phyloP scores from a whole-genome alignment of 1,140 invertebrate species.

The Drosophila sproati region DNA sequence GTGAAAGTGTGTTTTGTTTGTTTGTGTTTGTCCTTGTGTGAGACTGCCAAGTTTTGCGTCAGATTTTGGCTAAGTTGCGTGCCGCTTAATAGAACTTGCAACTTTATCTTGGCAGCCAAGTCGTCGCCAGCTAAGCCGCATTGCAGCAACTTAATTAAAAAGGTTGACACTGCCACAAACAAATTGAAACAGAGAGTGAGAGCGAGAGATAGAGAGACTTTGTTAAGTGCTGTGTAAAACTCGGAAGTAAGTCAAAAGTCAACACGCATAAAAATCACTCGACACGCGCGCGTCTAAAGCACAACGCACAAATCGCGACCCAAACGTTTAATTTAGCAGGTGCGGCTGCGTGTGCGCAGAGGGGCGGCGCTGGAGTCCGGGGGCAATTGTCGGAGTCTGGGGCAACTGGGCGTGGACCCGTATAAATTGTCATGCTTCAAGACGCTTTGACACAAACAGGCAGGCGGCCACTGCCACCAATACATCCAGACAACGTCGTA shows the following conservation, averaged over 20 bases:
- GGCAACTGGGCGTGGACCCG: slow-evolving; percentile 37
- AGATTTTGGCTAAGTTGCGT: slow-evolving; percentile 43
- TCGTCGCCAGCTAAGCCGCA: slow-evolving; percentile 38
- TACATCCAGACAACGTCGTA: neutral
- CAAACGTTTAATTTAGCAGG: slow-evolving; percentile 38
- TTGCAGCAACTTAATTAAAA: slow-evolving; percentile 73
- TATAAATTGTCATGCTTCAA: slow-evolving; percentile 71
- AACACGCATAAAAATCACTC: slow-evolving; percentile 66
- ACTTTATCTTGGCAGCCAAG: slow-evolving; percentile 54
- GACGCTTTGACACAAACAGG: slow-evolving; percentile 62
- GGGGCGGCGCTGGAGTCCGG: neutral
- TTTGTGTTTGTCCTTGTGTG: slow-evolving; percentile 23
- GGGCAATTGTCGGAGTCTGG: neutral
- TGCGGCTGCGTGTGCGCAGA: neutral
- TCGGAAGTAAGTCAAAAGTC: slow-evolving; percentile 55
- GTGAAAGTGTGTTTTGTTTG: slow-evolving; percentile 11
- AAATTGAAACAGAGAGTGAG: slow-evolving; percentile 7
- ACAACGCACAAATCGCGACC: slow-evolving; percentile 21
- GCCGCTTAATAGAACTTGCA: slow-evolving; percentile 46
- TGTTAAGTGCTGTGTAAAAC: slow-evolving; percentile 11
- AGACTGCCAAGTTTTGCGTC: slow-evolving; percentile 52
- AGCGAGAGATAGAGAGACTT: slow-evolving; percentile 8
- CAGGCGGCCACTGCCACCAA: slow-evolving; percentile 23
- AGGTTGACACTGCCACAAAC: slow-evolving; percentile 17
- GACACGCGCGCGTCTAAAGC: slow-evolving; percentile 67